A percentile compares a stretch with the other conserved stretches of the same genome.
Evolutionary conservation across 1,140 invertebrate species (phyloP).

Genomic region (Micrasema longulum): DNA sequence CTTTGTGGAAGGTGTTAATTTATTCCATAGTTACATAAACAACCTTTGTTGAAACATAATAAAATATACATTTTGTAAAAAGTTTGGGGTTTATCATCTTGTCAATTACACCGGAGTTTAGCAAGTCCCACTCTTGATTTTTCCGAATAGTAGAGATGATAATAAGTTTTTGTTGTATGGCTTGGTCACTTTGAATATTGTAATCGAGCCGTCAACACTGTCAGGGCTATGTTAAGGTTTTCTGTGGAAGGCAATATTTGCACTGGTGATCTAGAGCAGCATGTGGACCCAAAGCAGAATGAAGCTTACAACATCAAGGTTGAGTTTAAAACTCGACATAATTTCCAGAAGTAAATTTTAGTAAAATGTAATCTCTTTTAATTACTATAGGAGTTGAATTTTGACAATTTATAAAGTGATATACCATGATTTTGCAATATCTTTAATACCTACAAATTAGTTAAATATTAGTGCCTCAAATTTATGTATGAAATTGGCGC

Average conservation of each 20-base stretch:
- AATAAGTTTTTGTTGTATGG: not conserved
- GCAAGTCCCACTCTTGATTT: too few relatives aligned
- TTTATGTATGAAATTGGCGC: slow-evolving; percentile 19
- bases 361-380: too few relatives aligned
- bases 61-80: slow-evolving; percentile 4
- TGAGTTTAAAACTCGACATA: too few relatives aligned
- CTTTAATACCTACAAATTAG: not conserved
- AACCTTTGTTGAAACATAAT: not conserved
- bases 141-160: not conserved
- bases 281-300: too few relatives aligned
- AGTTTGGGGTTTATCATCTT: not conserved
- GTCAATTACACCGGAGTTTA: slow-evolving; percentile 4
- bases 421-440: slow-evolving; percentile 8
- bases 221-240: not conserved
- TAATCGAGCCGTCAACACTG: not conserved
- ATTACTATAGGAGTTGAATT: not conserved
- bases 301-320: too few relatives aligned
- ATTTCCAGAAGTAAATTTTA: too few relatives aligned
- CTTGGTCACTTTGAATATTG: not conserved
- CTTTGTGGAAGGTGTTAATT: slow-evolving; percentile 11
- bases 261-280: too few relatives aligned
- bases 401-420: slow-evolving; percentile 12
- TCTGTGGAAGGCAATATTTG: not conserved
- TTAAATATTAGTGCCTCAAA: slow-evolving; percentile 17
- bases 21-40: not conserved